These are phyloP conservation scores for Rhorus exstirpatorius DNA, from an alignment of 2,888 invertebrate genomes.

Conservation along the genomic window DNA sequence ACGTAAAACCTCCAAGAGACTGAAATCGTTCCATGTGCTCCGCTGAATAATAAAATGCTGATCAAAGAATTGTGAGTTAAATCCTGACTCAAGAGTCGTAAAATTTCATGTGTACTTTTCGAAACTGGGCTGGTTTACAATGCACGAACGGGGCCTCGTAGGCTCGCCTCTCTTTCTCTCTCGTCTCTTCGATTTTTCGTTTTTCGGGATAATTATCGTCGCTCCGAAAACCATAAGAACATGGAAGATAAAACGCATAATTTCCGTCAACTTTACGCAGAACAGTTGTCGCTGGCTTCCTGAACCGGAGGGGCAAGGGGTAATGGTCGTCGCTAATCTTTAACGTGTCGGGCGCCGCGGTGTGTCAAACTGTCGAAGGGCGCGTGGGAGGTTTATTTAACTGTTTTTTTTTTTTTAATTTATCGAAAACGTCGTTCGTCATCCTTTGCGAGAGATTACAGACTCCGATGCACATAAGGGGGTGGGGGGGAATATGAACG, in stretches of 20 bases:
- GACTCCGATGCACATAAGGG: conserved; percentile 13
- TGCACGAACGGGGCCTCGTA: background rate
- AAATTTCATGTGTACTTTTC: background rate
- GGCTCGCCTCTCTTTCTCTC: background rate
- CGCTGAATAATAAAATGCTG: conserved; percentile 82
- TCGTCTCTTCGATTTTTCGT: background rate
- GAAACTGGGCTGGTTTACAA: background rate
- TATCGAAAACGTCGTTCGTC: conserved; percentile 2
- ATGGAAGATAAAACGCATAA: too few species aligned
- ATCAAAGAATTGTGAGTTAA: conserved; percentile 85
- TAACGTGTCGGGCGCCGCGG: conserved; percentile 67
- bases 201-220: background rate
- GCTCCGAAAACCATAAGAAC: too few species aligned
- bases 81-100: background rate
- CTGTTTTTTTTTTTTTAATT: conserved; percentile 20
- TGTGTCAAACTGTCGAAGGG: conserved; percentile 66
- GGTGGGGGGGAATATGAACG: background rate
- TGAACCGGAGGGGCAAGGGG: conserved; percentile 14
- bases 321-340: conserved; percentile 65
- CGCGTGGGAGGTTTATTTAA: conserved; percentile 50
- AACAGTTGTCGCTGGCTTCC: background rate
- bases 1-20: conserved; percentile 7
- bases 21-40: conserved; percentile 79
- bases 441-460: background rate
- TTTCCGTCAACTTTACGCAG: too few species aligned